Conservation (phyloP, 2,797 vertebrate genomes). For the Chelon auratus region DNA sequence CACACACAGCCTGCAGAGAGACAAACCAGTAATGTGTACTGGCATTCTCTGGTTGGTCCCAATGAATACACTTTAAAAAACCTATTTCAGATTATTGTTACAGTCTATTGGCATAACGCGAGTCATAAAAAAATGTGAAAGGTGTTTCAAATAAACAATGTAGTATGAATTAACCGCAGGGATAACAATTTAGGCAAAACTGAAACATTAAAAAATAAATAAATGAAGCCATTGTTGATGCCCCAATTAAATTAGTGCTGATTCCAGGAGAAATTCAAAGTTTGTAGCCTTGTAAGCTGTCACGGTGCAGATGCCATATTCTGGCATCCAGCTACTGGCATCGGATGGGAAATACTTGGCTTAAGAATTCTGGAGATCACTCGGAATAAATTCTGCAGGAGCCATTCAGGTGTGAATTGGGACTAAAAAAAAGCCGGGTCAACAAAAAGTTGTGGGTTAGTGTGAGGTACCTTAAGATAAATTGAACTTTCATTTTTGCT, state of each 20-base stretch:
- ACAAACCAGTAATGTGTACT: neutral
- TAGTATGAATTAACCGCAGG: slow-evolving; percentile 12
- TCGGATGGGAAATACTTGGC: slow-evolving; percentile 17
- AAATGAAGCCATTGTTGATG: slow-evolving; percentile 29
- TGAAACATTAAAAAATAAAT: slow-evolving; percentile 25
- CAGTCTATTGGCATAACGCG: neutral
- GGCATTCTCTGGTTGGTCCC: neutral
- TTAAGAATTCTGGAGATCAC: slow-evolving; percentile 7
- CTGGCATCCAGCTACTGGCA: slow-evolving; percentile 34
- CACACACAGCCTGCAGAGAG: neutral
- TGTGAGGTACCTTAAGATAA: neutral
- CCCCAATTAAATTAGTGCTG: slow-evolving; percentile 41
- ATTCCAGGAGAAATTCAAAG: slow-evolving; percentile 45
- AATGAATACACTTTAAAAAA: neutral
- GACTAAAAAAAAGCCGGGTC: neutral
- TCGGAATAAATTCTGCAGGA: slow-evolving; percentile 10
- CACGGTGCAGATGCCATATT: slow-evolving; percentile 33
- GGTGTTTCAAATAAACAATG: neutral
- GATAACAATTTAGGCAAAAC: slow-evolving; percentile 30
- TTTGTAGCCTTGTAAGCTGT: slow-evolving; percentile 38
- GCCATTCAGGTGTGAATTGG: slow-evolving; percentile 7
- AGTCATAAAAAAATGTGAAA: neutral
- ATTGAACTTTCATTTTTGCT: neutral
- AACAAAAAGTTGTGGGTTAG: neutral
- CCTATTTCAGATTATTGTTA: neutral